These are phyloP conservation scores for Chaetodon auriga DNA, from an alignment of 2,113 vertebrate species.

Conservation along the genomic window DNA sequence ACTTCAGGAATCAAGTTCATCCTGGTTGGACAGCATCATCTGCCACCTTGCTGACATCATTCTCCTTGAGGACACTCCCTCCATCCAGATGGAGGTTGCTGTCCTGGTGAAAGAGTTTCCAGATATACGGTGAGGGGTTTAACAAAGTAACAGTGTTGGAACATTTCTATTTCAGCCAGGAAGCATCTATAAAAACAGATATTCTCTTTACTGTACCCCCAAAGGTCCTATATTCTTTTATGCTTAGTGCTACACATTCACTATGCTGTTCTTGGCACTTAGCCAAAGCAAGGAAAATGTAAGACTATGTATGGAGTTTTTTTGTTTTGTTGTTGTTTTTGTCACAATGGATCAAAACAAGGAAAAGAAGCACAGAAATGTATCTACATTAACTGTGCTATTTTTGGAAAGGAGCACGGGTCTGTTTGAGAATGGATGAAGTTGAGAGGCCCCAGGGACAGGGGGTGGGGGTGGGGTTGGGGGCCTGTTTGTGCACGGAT, in stretches of 20 bases:
- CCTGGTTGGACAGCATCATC: conserved; percentile 90
- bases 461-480: conserved; percentile 15
- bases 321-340: conserved; percentile 16
- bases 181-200: conserved; percentile 61
- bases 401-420: conserved; percentile 67
- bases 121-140: conserved; percentile 88
- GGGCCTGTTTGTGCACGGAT: conserved; percentile 70
- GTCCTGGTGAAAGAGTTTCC: conserved; percentile 92
- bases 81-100: conserved; percentile 94
- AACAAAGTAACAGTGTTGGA: conserved; percentile 10
- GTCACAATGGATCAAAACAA: conserved; percentile 81
- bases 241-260: conserved; percentile 67
- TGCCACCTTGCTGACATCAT: conserved; percentile 90
- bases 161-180: conserved; percentile 42
- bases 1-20: conserved; percentile 87
- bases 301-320: conserved; percentile 31
- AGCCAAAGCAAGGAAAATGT: conserved; percentile 45
- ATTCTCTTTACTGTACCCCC: conserved; percentile 34
- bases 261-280: conserved; percentile 61
- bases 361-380: conserved; percentile 73
- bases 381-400: conserved; percentile 76
- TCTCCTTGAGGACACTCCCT: conserved; percentile 90
- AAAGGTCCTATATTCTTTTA: conserved; percentile 58
- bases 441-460: conserved; percentile 39
- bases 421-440: conserved; percentile 74